Percentiles rank a stretch among this genome's conserved stretches.
These are phyloP conservation scores for Cephalopholis sonnerati DNA, from an alignment of 2,113 vertebrate species.

Conservation along the genomic window DNA sequence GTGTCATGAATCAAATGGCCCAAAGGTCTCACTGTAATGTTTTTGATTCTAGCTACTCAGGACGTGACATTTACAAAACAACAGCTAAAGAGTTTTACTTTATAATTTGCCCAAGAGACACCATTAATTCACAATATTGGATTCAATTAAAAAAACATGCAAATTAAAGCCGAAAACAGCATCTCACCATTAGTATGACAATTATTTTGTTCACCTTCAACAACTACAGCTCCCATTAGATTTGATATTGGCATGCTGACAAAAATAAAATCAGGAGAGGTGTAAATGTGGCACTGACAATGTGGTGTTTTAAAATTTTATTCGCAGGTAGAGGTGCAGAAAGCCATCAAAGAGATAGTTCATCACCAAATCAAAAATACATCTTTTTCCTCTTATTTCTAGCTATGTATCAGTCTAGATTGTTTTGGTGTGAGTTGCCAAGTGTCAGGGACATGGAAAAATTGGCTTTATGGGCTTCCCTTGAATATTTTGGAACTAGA, in stretches of 20 bases:
- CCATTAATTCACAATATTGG: not conserved
- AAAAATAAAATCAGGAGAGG: not conserved
- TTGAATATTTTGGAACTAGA: too few relatives aligned
- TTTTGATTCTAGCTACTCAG: slow-evolving; percentile 10
- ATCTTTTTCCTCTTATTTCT: too few relatives aligned
- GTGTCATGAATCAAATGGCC: slow-evolving; percentile 22
- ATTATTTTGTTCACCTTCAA: not conserved
- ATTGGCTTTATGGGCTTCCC: too few relatives aligned
- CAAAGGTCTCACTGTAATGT: not conserved
- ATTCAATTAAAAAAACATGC: slow-evolving; percentile 12
- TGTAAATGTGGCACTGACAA: not conserved
- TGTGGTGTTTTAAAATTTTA: not conserved
- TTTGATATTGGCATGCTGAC: not conserved
- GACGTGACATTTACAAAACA: slow-evolving; percentile 28
- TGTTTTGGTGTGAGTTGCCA: too few relatives aligned
- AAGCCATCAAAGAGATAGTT: not conserved
- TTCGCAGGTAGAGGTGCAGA: not conserved
- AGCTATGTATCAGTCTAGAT: too few relatives aligned
- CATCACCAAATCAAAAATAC: too few relatives aligned
- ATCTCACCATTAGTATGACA: not conserved
- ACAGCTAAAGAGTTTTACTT: slow-evolving; percentile 15
- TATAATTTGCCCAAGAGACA: slow-evolving; percentile 2
- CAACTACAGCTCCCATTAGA: not conserved
- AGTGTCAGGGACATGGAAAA: too few relatives aligned
- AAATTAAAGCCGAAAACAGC: not conserved